These are phyloP conservation scores for Hydrozoanthus gracilis DNA, from an alignment of 92 coral and sea anemone genomes.

Conservation along the genomic window DNA sequence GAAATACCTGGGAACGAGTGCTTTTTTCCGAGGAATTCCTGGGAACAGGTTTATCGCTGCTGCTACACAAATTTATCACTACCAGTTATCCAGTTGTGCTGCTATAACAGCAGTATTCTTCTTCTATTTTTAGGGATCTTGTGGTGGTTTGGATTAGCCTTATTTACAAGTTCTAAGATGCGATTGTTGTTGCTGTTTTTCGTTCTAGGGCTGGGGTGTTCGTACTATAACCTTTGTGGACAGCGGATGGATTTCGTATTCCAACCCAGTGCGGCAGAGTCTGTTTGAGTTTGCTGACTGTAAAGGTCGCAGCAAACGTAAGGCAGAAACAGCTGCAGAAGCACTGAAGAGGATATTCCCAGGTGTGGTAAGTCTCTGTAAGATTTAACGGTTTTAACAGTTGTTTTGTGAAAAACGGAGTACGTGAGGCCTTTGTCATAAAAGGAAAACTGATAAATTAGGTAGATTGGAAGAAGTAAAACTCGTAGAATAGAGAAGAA, in stretches of 20 bases:
- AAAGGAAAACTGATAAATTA: too few relatives aligned
- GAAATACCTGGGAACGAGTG: too few relatives aligned
- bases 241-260: slow-evolving; percentile 83
- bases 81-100: too few relatives aligned
- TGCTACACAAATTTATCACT: too few relatives aligned
- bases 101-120: too few relatives aligned
- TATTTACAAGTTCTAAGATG: neutral
- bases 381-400: neutral
- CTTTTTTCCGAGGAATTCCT: too few relatives aligned
- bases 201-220: slow-evolving; percentile 95
- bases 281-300: slow-evolving; percentile 97
- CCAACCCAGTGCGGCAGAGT: slow-evolving; percentile 98
- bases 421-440: neutral
- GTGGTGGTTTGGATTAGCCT: too few relatives aligned
- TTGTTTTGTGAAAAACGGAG: neutral
- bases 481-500: too few relatives aligned
- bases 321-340: slow-evolving; percentile 93
- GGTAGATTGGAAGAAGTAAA: too few relatives aligned
- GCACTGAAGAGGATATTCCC: slow-evolving; percentile 93
- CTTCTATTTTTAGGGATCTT: too few relatives aligned
- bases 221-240: slow-evolving; percentile 96
- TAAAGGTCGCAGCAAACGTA: slow-evolving; percentile 83
- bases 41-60: too few relatives aligned
- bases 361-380: slow-evolving; percentile 86
- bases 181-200: neutral